Evolutionary conservation across 2,888 invertebrate genomes (phyloP).

Genomic region (Lithophane ornitopus): DNA sequence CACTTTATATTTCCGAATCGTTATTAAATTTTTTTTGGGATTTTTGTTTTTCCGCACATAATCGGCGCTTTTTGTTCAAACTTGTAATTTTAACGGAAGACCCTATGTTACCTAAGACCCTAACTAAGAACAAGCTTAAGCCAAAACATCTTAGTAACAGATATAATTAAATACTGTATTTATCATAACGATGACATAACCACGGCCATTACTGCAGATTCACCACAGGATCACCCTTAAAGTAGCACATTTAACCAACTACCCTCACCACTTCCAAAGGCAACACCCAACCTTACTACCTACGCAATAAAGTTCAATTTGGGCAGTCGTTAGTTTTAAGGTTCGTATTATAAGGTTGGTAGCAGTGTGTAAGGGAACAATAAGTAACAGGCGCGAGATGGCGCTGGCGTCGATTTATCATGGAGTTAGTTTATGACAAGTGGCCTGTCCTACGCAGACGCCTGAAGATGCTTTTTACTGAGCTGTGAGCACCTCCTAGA

Average conservation of each 20-base stretch:
- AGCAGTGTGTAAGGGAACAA: conserved; percentile 84
- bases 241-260: conserved; percentile 62
- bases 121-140: conserved; percentile 31
- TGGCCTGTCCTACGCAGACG: conserved; percentile 85
- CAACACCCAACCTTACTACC: conserved; percentile 22
- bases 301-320: conserved; percentile 46
- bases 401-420: conserved; percentile 85
- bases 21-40: background rate
- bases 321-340: conserved; percentile 27
- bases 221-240: conserved; percentile 78
- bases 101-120: background rate
- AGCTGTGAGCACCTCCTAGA: conserved; percentile 68
- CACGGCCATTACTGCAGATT: conserved; percentile 77
- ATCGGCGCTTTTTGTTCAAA: background rate
- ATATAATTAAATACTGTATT: conserved; percentile 85
- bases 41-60: background rate
- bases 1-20: background rate
- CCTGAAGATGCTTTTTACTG: conserved; percentile 86
- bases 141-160: conserved; percentile 68
- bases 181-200: conserved; percentile 85
- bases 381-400: conserved; percentile 87
- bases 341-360: conserved; percentile 15
- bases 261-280: background rate
- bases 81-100: background rate
- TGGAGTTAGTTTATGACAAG: conserved; percentile 87